Evolutionary conservation across 2,888 invertebrate species (phyloP).

Genomic region (Apamea epomidion): DNA sequence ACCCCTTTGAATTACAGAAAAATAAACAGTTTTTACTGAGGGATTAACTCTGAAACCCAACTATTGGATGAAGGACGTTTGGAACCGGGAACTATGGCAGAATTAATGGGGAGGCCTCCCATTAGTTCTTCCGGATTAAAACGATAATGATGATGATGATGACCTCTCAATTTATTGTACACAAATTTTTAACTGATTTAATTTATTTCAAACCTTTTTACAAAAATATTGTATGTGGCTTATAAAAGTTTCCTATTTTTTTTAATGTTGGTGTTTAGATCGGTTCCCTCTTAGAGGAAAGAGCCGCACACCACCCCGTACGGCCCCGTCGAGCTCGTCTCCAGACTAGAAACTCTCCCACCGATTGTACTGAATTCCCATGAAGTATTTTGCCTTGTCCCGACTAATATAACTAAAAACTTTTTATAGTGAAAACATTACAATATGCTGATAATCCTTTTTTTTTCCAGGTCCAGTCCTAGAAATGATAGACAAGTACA

Average conservation of each 20-base stretch:
- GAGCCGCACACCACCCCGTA: not conserved
- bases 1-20: not conserved
- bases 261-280: not conserved
- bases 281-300: not conserved
- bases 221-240: too few relatives aligned
- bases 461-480: constrained; percentile 90
- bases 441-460: not conserved
- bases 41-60: not conserved
- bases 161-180: not conserved
- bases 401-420: not conserved
- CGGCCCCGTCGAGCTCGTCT: not conserved
- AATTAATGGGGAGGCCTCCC: not conserved
- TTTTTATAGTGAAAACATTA: not conserved
- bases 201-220: not conserved
- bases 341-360: not conserved
- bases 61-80: not conserved
- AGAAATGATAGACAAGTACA: constrained; percentile 92
- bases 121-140: not conserved
- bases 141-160: not conserved
- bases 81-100: not conserved
- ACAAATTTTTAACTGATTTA: not conserved
- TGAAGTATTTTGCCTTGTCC: not conserved
- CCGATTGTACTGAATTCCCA: not conserved
- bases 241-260: too few relatives aligned
- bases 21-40: not conserved